phyloP scores from a whole-genome alignment of 2,113 vertebrate species.

The Callocephalon fimbriatum region DNA sequence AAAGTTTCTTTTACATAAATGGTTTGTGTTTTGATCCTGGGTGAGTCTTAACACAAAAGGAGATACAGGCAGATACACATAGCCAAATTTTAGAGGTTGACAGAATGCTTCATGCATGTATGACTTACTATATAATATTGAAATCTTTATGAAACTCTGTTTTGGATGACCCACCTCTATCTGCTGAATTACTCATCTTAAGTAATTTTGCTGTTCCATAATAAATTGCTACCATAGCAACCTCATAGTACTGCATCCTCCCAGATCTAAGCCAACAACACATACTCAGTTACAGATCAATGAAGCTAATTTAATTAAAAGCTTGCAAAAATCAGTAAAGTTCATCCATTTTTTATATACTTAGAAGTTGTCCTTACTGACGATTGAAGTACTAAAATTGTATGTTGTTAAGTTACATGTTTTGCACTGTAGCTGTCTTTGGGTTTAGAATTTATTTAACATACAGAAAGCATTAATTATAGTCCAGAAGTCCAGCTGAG shows the following conservation, averaged over 20 bases:
- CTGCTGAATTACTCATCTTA: not conserved
- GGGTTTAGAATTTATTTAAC: not conserved
- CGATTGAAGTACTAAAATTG: not conserved
- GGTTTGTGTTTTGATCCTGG: not conserved
- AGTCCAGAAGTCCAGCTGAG: slow-evolving; percentile 31
- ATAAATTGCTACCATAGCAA: slow-evolving; percentile 3
- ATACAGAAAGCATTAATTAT: not conserved
- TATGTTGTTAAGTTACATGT: not conserved
- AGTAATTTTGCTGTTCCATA: not conserved
- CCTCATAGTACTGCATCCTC: not conserved
- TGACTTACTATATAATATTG: not conserved
- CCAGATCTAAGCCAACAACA: not conserved
- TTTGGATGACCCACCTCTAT: not conserved
- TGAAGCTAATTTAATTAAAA: not conserved
- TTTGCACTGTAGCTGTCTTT: not conserved
- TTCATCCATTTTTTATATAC: not conserved
- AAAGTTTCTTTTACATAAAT: not conserved
- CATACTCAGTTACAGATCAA: not conserved
- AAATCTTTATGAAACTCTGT: not conserved
- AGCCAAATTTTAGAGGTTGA: not conserved
- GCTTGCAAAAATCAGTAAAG: not conserved
- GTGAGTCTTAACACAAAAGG: not conserved
- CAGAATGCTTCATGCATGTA: not conserved
- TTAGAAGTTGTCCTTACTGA: not conserved
- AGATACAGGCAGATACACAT: not conserved